Conservation (phyloP, 2,113 vertebrate genomes). For the Ornithorhynchus anatinus region DNA sequence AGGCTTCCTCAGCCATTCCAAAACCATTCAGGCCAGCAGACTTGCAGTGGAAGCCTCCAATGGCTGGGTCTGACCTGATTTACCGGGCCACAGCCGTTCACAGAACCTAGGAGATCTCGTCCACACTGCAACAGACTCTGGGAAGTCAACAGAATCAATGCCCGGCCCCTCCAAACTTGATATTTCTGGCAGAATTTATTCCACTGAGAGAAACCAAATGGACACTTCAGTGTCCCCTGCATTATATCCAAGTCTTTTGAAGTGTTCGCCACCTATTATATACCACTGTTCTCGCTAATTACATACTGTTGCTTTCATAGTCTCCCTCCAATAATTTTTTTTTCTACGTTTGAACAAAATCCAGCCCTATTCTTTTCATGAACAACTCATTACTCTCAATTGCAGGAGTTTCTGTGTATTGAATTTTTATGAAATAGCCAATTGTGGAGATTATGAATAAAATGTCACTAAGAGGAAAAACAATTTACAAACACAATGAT, state of each 20-base stretch:
- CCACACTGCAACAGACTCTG: slow-evolving; percentile 24
- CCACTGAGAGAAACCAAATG: slow-evolving; percentile 27
- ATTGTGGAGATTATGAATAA: slow-evolving; percentile 46
- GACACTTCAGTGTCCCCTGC: slow-evolving; percentile 35
- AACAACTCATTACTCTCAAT: slow-evolving; percentile 52
- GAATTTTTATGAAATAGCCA: slow-evolving; percentile 59
- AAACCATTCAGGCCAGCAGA: background rate
- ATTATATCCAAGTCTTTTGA: slow-evolving; percentile 38
- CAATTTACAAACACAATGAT: slow-evolving; percentile 2
- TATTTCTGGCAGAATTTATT: slow-evolving; percentile 38
- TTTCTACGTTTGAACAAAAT: slow-evolving; percentile 53
- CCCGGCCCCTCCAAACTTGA: too few species aligned
- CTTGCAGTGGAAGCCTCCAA: background rate
- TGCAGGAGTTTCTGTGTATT: slow-evolving; percentile 35
- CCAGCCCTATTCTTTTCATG: slow-evolving; percentile 41
- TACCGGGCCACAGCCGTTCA: too few species aligned
- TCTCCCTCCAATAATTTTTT: slow-evolving; percentile 14
- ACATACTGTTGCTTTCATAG: slow-evolving; percentile 36
- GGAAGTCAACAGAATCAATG: background rate
- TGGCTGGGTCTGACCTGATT: background rate
- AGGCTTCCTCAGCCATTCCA: too few species aligned
- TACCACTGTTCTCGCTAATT: slow-evolving; percentile 52
- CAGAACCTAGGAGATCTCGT: background rate
- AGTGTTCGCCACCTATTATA: slow-evolving; percentile 48
- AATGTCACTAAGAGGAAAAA: slow-evolving; percentile 20